Base-by-base conservation (phyloP, 2,888 invertebrate genomes). In the Tetranychus truncatus region DNA sequence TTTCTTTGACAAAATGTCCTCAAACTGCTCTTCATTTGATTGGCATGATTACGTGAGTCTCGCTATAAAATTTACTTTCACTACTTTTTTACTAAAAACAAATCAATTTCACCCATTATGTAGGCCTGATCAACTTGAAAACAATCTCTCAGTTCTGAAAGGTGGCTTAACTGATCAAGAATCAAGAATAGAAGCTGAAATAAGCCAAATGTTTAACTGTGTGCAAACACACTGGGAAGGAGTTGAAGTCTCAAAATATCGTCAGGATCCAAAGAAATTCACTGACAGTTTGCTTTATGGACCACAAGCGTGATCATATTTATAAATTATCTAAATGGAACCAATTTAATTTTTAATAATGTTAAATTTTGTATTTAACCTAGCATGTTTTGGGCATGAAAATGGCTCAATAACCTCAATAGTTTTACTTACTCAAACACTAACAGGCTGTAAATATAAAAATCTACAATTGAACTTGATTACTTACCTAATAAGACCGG, bases 131-230 rank as follows among this genome's bases (percentile, higher is more conserved):
- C 80, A 80, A 74, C 77, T 80, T 77, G 75, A 78, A 74, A 80
- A 79, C 75, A 91, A 90, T 80, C 80, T 93, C 67, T 84, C 87
- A 72, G 86, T 89, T 1, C 80, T 87, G 45, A 83, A 84, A 20
- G 85, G 87, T 76, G 90, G 90, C 0, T 84, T 92, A 55, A 87
- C 85, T 5, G 84, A 86, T 0, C 83, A 87, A 78, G 92, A 93
- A 83, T 84, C 85, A 80, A 81, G 84, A 80, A 84, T 89, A 4
- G 84, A 90, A 67, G 80, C 84, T 55, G 86, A 88, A 77, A 82
- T 91, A n/a, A 80, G 81, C 65, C 81, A 82, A 8, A 55, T 55
- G 55, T 77, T 84, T 85, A 88, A 89, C 83, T 55, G 55, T 55
- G 9, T 15, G 7, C 5, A 55, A 55, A 83, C 84, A 79, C 78